A percentile compares a stretch with the other conserved stretches of the same genome.
These are phyloP conservation scores for Lycopodina hypogea DNA, from an alignment of 37 sponge, comb jelly and placozoan genomes.

Conservation along the genomic window DNA sequence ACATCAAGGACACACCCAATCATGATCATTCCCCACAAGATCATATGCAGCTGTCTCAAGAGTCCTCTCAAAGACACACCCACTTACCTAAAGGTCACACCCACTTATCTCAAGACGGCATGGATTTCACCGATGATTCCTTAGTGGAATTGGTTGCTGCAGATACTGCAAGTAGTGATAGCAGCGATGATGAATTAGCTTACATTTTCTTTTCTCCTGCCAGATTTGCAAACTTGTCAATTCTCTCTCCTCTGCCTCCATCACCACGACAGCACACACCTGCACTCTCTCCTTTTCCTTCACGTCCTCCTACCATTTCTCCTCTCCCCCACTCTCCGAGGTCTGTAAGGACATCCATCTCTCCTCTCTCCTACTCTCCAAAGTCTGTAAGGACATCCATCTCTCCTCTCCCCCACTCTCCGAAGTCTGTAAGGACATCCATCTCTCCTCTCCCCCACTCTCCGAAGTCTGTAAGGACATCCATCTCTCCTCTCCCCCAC, in stretches of 20 bases:
- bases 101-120: too few relatives aligned
- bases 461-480: not conserved
- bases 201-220: not conserved
- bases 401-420: too few relatives aligned
- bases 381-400: not conserved
- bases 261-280: slow-evolving; percentile 4
- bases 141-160: not conserved
- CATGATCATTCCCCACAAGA: too few relatives aligned
- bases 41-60: too few relatives aligned
- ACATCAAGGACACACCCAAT: too few relatives aligned
- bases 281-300: slow-evolving; percentile 20
- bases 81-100: too few relatives aligned
- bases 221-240: not conserved
- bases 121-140: not conserved
- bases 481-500: not conserved
- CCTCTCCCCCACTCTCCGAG: not conserved
- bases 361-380: not conserved
- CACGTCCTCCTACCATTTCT: not conserved
- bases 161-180: slow-evolving; percentile 1
- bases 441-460: slow-evolving; percentile 14
- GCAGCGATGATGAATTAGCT: not conserved
- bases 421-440: too few relatives aligned
- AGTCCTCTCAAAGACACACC: too few relatives aligned
- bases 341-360: too few relatives aligned
- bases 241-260: slow-evolving; percentile 44